Base-by-base conservation (phyloP, 2,797 vertebrate species). In the Silurus lanzhouensis region DNA sequence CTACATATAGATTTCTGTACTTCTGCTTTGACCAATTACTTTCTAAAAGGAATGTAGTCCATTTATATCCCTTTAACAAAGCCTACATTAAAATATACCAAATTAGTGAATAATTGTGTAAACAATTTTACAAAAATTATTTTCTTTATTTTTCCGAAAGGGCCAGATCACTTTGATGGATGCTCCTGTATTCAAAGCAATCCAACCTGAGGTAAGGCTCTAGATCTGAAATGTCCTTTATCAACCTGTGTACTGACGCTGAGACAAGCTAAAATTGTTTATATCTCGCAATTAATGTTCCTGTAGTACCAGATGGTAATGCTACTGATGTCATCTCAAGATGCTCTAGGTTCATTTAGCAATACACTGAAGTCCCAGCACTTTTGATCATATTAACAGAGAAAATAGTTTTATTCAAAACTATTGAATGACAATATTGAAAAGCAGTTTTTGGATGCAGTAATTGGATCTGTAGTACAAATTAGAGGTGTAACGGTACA, bases 161-260 rank as follows among this genome's bases (percentile, higher is more conserved):
- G 97, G 97, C 93, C 97, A 99, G 91, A 99, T 99, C 91, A 99
- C 98, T 0, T 57, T 98, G 92, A 98, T 99, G 97, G 98, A 99
- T 85, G 94, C 95, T 52, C 98, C 98, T n/a, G 97, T 99, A 86
- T 99, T 98, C 90, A 98, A 97, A 96, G 97, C 96, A 70, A 98
- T 99, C 91, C 97, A 98, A 79, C 98, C 97, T 1, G 98, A 98
- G 97, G 98, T 99, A 93, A 93, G 96, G 25, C 61, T 57, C 38
- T 27, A 20, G 14, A 78, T 68, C 12, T 60, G 9, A 14, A 27
- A 14, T 79, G 44, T 57, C 4, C 19, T 22, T 38, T 44, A 13
- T 61, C 57, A 38, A 38, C 17, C 9, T 60, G 52, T 57, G 7
- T 27, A 10, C n/a, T 31, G 55, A 75, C 9, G 4, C n/a, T 22